These are phyloP conservation scores for Cliona cf. orientalis DNA, from an alignment of 37 sponge, comb jelly and placozoan genomes.

Conservation along the genomic window DNA sequence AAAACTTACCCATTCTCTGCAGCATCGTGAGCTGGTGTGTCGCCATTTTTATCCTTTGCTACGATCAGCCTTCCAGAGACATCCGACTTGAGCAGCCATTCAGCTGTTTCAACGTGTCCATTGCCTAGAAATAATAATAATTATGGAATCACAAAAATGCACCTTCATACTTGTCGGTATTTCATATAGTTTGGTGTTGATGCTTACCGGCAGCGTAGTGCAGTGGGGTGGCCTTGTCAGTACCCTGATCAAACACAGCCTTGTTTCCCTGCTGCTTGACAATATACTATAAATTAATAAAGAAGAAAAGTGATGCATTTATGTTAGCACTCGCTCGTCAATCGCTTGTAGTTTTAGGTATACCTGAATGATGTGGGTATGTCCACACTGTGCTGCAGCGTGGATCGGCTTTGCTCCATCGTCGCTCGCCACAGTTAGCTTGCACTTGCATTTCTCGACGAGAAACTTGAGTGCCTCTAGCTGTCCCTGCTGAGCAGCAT, in stretches of 20 bases:
- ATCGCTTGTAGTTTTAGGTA: background rate
- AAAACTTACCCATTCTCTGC: slow-evolving; percentile 74
- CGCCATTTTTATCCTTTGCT: slow-evolving; percentile 70
- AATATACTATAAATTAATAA: slow-evolving; percentile 53
- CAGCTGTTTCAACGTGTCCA: slow-evolving; percentile 55
- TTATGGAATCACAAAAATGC: background rate
- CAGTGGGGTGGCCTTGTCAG: slow-evolving; percentile 82
- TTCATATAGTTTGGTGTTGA: too few relatives aligned
- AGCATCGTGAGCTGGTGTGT: slow-evolving; percentile 89
- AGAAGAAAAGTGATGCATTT: background rate
- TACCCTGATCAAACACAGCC: slow-evolving; percentile 53
- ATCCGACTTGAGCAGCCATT: slow-evolving; percentile 81
- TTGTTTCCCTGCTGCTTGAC: slow-evolving; percentile 48
- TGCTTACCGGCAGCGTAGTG: slow-evolving; percentile 84
- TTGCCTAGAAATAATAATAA: slow-evolving; percentile 30
- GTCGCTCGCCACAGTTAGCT: slow-evolving; percentile 23
- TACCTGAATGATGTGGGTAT: slow-evolving; percentile 75
- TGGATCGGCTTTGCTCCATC: slow-evolving; percentile 83
- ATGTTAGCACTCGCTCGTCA: too few relatives aligned
- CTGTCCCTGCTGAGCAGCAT: slow-evolving; percentile 78
- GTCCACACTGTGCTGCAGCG: slow-evolving; percentile 82
- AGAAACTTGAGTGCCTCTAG: slow-evolving; percentile 71
- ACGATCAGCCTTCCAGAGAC: slow-evolving; percentile 48
- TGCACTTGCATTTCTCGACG: slow-evolving; percentile 61
- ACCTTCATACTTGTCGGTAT: background rate